phyloP scores from a whole-genome alignment of 2,113 vertebrate genomes.

The Mormyrus iriodes region DNA sequence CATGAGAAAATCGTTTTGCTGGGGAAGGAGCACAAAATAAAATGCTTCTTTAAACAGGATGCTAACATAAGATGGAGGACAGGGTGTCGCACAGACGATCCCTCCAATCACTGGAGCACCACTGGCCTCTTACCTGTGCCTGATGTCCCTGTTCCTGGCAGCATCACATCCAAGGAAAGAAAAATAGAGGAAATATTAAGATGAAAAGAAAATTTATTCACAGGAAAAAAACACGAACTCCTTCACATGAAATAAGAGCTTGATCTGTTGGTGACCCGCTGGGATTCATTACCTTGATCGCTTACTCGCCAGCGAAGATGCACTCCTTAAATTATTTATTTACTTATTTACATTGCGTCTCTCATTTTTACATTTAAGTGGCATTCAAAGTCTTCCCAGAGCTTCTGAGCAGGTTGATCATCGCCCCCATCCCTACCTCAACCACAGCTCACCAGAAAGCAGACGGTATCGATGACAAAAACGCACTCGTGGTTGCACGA shows the following conservation, averaged over 20 bases:
- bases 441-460: neutral
- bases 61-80: neutral
- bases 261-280: conserved; percentile 12
- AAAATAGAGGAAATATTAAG: conserved; percentile 43
- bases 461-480: neutral
- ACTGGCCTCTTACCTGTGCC: conserved; percentile 84
- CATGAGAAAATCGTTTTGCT: neutral
- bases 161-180: conserved; percentile 43
- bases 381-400: neutral
- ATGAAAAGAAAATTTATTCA: neutral
- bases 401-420: neutral
- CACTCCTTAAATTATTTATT: neutral
- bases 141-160: conserved; percentile 91
- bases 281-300: neutral
- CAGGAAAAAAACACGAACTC: conserved; percentile 10
- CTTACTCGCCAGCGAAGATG: neutral
- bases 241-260: neutral
- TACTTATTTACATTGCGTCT: neutral
- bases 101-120: neutral
- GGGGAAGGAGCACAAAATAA: neutral
- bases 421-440: neutral
- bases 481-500: neutral
- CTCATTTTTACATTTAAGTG: neutral
- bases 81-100: neutral
- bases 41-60: neutral